Base-by-base conservation (phyloP, 1,140 invertebrate genomes). In the Bursaphelenchus mucronatus region DNA sequence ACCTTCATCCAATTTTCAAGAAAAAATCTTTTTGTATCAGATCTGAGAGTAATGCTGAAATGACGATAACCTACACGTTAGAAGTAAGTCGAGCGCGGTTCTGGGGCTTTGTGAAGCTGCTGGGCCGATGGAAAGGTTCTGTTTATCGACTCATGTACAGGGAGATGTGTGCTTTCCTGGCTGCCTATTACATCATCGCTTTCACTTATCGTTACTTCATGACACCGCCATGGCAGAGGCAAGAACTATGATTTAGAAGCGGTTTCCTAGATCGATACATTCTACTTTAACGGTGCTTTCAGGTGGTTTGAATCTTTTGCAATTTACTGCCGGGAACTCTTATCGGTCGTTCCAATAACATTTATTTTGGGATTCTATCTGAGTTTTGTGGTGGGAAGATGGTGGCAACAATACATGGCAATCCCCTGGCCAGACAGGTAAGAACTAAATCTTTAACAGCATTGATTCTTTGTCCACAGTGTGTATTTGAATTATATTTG, bases 291-390 rank as follows among this genome's bases (percentile, higher is more conserved):
- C 13, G 1, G 1, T 13, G 39, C 58, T 17, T 67, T 54, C 10
- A 84, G 83, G 46, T 61, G 61, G 44, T 84, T 84, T 71, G 83
- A 83, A 68, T 79, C 75, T 55, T 64, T 81, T 15, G 73, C 78
- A 1, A 70, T 65, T 30, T 83, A 84, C 64, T 83, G 83, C 62
- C 66, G 78, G 30, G 71, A 69, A 8, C 83, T 81, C 65, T 71
- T 74, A 9, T 69, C 75, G 47, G 72, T 82, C 17, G 83, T 85
- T 46, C 84, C 84, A 2, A 61, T 94, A 87, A 91, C 91, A 10
- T 94, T 94, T 84, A 90, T 94, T 11, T 86, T 94, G 59, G 91
- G 90, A 68, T 94, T 94, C 85, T 94, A 94, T 83, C 91, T 94
- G 47, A 90, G 87, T 69, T 85, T 94, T 65, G 89, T 94, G 30